phyloP scores from a whole-genome alignment of 1,140 invertebrate genomes.

The Aethina tumida region DNA sequence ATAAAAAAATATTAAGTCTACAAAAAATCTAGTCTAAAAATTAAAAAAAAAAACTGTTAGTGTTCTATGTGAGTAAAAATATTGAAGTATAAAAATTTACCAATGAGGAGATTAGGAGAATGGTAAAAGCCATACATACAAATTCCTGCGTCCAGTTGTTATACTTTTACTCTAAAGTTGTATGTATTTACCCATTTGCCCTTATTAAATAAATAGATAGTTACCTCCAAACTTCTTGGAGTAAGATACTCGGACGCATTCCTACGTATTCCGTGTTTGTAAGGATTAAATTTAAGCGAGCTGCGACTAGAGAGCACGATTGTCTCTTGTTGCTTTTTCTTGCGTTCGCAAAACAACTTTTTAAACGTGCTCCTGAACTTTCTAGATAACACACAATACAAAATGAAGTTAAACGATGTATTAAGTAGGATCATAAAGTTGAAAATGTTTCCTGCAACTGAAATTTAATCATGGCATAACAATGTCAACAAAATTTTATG shows the following conservation, averaged over 20 bases:
- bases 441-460: conserved; percentile 57
- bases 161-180: conserved; percentile 19
- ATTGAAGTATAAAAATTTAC: conserved; percentile 19
- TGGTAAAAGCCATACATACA: conserved; percentile 15
- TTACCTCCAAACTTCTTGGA: conserved; percentile 35
- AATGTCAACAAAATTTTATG: not conserved
- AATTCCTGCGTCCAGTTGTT: conserved; percentile 12
- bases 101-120: conserved; percentile 13
- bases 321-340: conserved; percentile 22
- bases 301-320: conserved; percentile 15
- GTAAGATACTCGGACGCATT: conserved; percentile 27
- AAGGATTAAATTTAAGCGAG: conserved; percentile 21
- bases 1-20: conserved; percentile 2
- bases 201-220: conserved; percentile 34
- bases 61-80: not conserved
- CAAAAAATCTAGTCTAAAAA: conserved; percentile 3
- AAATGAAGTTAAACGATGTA: conserved; percentile 62
- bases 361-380: conserved; percentile 65
- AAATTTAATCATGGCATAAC: conserved; percentile 8
- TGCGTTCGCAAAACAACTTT: conserved; percentile 45
- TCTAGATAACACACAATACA: conserved; percentile 68
- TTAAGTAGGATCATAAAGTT: conserved; percentile 63
- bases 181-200: conserved; percentile 32
- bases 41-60: conserved; percentile 4
- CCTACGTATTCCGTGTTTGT: conserved; percentile 23